Conservation (phyloP, 1,140 invertebrate genomes). For the Tetraneura akinire region DNA sequence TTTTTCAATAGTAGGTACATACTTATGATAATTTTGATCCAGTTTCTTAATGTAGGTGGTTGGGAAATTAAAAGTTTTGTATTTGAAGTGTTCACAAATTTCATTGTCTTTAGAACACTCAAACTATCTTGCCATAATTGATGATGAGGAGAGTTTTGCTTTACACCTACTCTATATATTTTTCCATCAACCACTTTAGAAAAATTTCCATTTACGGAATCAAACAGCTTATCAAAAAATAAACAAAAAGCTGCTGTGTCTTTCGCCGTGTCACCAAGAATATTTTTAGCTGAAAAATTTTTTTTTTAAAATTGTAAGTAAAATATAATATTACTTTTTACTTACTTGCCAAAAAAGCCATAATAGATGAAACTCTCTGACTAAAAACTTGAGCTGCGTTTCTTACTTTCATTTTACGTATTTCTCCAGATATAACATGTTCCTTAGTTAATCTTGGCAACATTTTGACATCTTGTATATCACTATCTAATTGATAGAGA, state of each 20-base stretch:
- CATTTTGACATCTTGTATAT: not conserved
- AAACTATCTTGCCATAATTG: not conserved
- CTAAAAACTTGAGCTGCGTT: constrained; percentile 6
- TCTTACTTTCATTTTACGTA: not conserved
- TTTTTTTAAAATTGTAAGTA: not conserved
- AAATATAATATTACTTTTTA: not conserved
- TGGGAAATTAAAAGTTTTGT: not conserved
- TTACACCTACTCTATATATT: not conserved
- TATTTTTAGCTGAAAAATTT: not conserved
- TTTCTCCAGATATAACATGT: not conserved
- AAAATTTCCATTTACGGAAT: not conserved
- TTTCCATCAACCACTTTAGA: not conserved
- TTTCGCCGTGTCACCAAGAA: not conserved
- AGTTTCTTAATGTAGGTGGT: not conserved
- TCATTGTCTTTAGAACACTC: not conserved
- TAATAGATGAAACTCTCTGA: constrained; percentile 3
- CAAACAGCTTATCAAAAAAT: not conserved
- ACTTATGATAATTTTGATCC: not conserved
- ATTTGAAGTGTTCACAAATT: not conserved
- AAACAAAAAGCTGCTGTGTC: not conserved
- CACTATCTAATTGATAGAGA: not conserved
- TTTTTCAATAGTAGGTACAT: too few species aligned
- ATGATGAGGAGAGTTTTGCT: not conserved
- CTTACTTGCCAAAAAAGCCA: not conserved
- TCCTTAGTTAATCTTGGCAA: not conserved